Evolutionary conservation across 1,140 invertebrate species (phyloP).

Genomic region (Ips nitidus): DNA sequence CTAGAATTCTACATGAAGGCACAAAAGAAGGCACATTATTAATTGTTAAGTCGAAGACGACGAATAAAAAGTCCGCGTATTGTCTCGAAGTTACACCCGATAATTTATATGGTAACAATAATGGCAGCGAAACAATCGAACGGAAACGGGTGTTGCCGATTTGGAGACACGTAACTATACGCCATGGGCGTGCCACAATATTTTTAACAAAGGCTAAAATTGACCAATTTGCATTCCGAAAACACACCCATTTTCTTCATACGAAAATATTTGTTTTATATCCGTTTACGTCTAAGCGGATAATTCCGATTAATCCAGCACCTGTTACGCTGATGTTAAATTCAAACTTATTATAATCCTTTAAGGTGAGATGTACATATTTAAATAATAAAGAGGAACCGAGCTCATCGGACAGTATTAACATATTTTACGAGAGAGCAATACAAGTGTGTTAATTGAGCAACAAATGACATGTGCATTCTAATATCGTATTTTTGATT

Average conservation of each 20-base stretch:
- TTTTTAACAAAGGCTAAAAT: not conserved
- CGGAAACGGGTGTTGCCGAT: slow-evolving; percentile 36
- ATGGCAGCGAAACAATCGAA: slow-evolving; percentile 35
- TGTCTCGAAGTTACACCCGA: slow-evolving; percentile 31
- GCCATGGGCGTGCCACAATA: slow-evolving; percentile 28
- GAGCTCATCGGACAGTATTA: slow-evolving; percentile 5
- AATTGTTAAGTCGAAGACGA: slow-evolving; percentile 35
- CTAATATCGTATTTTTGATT: not conserved
- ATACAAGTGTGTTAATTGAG: slow-evolving; percentile 3
- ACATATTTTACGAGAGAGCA: slow-evolving; percentile 6
- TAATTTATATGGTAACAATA: slow-evolving; percentile 37
- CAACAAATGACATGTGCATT: slow-evolving; percentile 1
- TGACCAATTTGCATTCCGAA: not conserved
- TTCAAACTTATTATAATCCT: slow-evolving; percentile 9
- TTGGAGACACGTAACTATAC: slow-evolving; percentile 33
- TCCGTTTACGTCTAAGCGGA: slow-evolving; percentile 1
- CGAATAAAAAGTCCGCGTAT: slow-evolving; percentile 31
- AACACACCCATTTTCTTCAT: not conserved
- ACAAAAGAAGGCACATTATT: slow-evolving; percentile 30
- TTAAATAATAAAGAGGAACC: slow-evolving; percentile 8
- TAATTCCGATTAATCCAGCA: slow-evolving; percentile 8
- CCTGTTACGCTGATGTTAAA: slow-evolving; percentile 1
- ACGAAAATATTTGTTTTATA: slow-evolving; percentile 10
- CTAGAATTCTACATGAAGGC: slow-evolving; percentile 19
- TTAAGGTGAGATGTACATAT: slow-evolving; percentile 7